phyloP scores from a whole-genome alignment of 2,888 invertebrate genomes.

The Drosophila falleni region DNA sequence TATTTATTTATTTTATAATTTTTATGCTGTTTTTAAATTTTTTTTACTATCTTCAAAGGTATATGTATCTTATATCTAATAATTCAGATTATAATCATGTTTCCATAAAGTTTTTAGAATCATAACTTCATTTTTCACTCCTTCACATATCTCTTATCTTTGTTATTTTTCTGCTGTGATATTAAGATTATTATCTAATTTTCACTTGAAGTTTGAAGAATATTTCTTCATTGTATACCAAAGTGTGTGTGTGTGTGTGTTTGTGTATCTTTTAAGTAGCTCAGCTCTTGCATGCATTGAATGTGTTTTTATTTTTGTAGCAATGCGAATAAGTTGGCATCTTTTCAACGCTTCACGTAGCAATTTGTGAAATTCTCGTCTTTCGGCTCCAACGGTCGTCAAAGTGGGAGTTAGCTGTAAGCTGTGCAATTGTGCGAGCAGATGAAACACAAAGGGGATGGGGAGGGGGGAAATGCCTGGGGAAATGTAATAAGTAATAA shows the following conservation, averaged over 20 bases:
- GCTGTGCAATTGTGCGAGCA: constrained; percentile 24
- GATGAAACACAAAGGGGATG: background rate
- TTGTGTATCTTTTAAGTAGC: constrained; percentile 13
- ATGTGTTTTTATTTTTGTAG: constrained; percentile 21
- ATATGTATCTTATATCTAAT: background rate
- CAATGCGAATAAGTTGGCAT: constrained; percentile 61
- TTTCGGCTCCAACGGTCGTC: constrained; percentile 13
- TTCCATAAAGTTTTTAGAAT: background rate
- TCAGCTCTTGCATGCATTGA: constrained; percentile 11
- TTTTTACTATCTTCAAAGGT: no score
- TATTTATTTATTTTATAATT: no score
- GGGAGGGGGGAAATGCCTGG: background rate
- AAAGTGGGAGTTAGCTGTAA: constrained; percentile 25
- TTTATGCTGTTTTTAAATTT: no score
- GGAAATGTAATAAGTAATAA: constrained; percentile 60
- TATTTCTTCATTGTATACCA: constrained; percentile 25
- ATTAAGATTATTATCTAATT: constrained; percentile 1
- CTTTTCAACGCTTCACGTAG: constrained; percentile 76
- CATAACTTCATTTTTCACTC: background rate
- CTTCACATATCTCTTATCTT: background rate
- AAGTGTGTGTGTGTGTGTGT: background rate
- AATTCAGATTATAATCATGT: background rate
- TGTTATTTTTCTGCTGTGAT: background rate
- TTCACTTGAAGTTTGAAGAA: background rate
- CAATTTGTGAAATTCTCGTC: constrained; percentile 78